Evolutionary conservation across 2,113 vertebrate genomes (phyloP).

Genomic region (Myanophis thanlyinensis): DNA sequence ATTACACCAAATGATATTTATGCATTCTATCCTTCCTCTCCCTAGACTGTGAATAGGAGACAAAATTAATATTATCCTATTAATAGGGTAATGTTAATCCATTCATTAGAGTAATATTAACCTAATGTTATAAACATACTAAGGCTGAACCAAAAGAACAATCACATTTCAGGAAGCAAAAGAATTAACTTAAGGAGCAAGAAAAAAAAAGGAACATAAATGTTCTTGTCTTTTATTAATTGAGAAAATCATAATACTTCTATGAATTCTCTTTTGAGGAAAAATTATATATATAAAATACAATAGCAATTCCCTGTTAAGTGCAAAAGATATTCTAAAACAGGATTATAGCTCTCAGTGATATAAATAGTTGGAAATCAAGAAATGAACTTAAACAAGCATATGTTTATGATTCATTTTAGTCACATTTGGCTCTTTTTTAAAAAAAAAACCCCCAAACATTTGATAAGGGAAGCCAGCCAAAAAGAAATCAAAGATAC

Average conservation of each 20-base stretch:
- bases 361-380: constrained; percentile 15
- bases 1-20: background rate
- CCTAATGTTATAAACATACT: background rate
- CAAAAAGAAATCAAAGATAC: background rate
- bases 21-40: background rate
- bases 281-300: constrained; percentile 27
- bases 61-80: background rate
- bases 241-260: constrained; percentile 22
- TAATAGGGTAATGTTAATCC: background rate
- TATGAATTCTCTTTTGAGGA: background rate
- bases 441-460: background rate
- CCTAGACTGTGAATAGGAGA: background rate
- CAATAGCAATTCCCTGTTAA: constrained; percentile 6
- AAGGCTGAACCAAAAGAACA: background rate
- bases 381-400: background rate
- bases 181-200: constrained; percentile 15
- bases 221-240: constrained; percentile 19
- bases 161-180: background rate
- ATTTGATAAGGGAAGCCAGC: background rate
- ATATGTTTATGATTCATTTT: background rate
- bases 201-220: background rate
- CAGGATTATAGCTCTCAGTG: background rate
- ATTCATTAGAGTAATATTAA: background rate
- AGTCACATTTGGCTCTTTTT: background rate
- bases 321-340: constrained; percentile 19